Percentiles rank a stretch among this genome's conserved stretches.
These are phyloP conservation scores for Pheosia tremula DNA, from an alignment of 2,888 invertebrate genomes.

Conservation along the genomic window DNA sequence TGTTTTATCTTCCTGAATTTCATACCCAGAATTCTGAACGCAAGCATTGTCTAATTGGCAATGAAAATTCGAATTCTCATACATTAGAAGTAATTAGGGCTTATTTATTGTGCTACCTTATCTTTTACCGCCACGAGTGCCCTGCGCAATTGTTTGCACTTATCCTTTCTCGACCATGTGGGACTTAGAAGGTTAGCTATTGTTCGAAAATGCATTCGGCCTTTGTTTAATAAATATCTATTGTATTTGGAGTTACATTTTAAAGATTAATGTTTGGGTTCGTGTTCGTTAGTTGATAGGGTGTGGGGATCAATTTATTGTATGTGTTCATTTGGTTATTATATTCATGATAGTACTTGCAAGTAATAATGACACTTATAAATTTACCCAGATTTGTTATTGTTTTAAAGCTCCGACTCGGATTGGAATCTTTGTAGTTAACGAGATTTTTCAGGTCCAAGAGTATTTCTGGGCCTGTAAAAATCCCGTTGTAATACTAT, in stretches of 20 bases:
- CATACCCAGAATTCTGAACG: conserved; percentile 12
- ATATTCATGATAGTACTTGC: no score
- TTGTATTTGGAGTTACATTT: conserved; percentile 27
- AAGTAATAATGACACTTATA: no score
- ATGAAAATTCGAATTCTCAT: conserved; percentile 55
- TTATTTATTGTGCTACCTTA: conserved; percentile 76
- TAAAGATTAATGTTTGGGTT: conserved; percentile 21
- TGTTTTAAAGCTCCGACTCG: no score
- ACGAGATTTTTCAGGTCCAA: no score
- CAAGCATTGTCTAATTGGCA: conserved; percentile 58
- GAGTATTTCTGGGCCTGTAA: no score
- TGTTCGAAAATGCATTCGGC: conserved; percentile 22
- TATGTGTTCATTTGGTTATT: not conserved
- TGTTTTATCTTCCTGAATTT: not conserved
- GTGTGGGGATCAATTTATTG: conserved; percentile 9
- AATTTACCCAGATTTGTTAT: no score
- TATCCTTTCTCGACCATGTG: conserved; percentile 15
- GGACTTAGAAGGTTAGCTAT: conserved; percentile 27
- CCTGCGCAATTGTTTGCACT: conserved; percentile 52
- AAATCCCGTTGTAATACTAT: no score
- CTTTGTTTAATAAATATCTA: conserved; percentile 36
- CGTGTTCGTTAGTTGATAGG: not conserved
- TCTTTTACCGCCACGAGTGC: conserved; percentile 64
- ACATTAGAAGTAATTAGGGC: conserved; percentile 76
- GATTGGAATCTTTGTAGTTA: no score